Evolutionary conservation across 2,113 vertebrate genomes (phyloP).

Genomic region (Onychostoma macrolepis): DNA sequence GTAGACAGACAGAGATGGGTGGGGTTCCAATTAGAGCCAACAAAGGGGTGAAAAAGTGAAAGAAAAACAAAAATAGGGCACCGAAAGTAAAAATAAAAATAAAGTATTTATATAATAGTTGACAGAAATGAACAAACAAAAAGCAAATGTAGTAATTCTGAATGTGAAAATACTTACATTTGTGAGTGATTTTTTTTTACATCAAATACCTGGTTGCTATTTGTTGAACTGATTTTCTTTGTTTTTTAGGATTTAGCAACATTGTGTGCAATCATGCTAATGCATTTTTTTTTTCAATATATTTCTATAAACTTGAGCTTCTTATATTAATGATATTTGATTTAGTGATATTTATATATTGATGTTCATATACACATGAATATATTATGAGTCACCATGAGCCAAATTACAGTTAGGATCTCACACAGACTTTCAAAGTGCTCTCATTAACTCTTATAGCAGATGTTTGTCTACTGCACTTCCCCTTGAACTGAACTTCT

Average conservation of each 20-base stretch:
- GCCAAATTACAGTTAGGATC: conserved; percentile 51
- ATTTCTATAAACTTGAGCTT: neutral
- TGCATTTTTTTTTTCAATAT: too few species aligned
- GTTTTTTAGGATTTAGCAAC: neutral
- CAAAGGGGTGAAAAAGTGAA: conserved; percentile 73
- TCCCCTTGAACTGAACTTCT: conserved; percentile 29
- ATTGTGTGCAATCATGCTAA: neutral
- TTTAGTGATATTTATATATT: too few species aligned
- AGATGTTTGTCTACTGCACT: conserved; percentile 44
- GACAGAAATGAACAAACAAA: neutral
- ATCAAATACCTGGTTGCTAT: neutral
- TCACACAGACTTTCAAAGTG: conserved; percentile 61
- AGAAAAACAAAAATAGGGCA: conserved; percentile 48
- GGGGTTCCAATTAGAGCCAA: conserved; percentile 67
- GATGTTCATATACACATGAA: neutral
- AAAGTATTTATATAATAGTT: neutral
- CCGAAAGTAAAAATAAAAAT: neutral
- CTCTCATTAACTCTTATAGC: conserved; percentile 44
- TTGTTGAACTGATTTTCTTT: neutral
- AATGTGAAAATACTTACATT: neutral
- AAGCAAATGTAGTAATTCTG: neutral
- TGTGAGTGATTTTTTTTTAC: neutral
- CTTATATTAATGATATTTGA: neutral
- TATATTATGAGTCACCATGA: neutral
- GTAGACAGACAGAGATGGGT: conserved; percentile 65